Conservation (phyloP, 2,113 vertebrate species). For the Ageneiosus marmoratus region DNA sequence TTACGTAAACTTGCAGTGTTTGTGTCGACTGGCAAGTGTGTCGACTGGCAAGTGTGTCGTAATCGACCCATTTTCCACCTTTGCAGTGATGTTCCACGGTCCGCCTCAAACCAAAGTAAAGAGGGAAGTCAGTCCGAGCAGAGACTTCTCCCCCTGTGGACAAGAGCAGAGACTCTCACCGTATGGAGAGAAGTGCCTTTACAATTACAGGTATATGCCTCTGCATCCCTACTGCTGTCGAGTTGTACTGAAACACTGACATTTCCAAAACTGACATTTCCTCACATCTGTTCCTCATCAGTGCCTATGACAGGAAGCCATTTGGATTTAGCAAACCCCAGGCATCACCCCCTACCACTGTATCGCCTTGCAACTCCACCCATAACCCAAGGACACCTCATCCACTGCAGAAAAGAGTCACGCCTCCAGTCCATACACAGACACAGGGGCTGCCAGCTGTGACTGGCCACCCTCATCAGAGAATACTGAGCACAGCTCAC, state of each 20-base stretch:
- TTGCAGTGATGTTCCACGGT: constrained; percentile 87
- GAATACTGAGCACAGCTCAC: constrained; percentile 54
- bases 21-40: too few relatives aligned
- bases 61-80: constrained; percentile 18
- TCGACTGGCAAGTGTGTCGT: background rate
- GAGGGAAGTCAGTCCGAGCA: constrained; percentile 81
- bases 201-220: constrained; percentile 83
- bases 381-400: constrained; percentile 49
- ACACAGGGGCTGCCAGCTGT: constrained; percentile 38
- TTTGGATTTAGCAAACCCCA: constrained; percentile 82
- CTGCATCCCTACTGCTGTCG: background rate
- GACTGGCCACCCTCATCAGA: constrained; percentile 52
- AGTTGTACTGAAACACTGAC: background rate
- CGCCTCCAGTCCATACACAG: constrained; percentile 65
- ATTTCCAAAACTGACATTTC: background rate
- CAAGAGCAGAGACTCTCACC: constrained; percentile 79
- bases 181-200: constrained; percentile 91
- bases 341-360: constrained; percentile 76
- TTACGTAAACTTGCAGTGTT: too few relatives aligned
- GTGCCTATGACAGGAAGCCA: constrained; percentile 90
- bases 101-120: constrained; percentile 88
- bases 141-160: constrained; percentile 82
- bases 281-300: constrained; percentile 54
- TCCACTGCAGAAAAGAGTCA: constrained; percentile 62
- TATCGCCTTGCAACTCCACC: constrained; percentile 68